These are phyloP conservation scores for Hydrozoanthus tunicans DNA, from an alignment of 64 coral and sea anemone genomes.

Conservation along the genomic window DNA sequence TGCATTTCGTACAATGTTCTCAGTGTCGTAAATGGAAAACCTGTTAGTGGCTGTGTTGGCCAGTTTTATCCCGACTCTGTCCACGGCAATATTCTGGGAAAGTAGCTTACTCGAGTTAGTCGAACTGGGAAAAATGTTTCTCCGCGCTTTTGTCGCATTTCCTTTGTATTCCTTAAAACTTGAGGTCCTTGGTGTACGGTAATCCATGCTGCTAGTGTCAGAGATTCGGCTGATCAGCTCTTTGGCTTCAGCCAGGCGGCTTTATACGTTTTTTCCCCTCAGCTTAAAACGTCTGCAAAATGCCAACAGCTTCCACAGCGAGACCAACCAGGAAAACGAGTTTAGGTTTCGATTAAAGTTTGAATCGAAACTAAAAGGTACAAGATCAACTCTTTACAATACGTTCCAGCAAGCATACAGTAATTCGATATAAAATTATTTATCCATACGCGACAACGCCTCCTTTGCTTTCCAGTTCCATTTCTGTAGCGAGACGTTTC, in stretches of 20 bases:
- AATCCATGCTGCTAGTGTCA: not conserved
- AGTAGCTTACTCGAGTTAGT: slow-evolving; percentile 1
- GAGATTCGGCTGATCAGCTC: not conserved
- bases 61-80: slow-evolving; percentile 38
- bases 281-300: not conserved
- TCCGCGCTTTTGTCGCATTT: not conserved
- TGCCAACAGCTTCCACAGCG: not conserved
- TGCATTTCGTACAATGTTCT: slow-evolving; percentile 2
- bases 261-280: not conserved
- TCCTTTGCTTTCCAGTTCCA: not conserved
- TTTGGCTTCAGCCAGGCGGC: not conserved
- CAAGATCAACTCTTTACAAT: not conserved
- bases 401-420: slow-evolving; percentile 4
- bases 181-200: not conserved
- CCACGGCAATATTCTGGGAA: not conserved
- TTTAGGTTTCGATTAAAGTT: not conserved
- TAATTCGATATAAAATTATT: too few species aligned
- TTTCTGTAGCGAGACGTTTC: not conserved
- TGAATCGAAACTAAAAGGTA: not conserved
- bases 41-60: slow-evolving; percentile 35
- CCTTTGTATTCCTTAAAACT: not conserved
- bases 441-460: too few species aligned
- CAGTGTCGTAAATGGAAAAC: slow-evolving; percentile 37
- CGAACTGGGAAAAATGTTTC: slow-evolving; percentile 30
- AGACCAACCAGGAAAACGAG: too few species aligned